These are phyloP conservation scores for Gobionotothen gibberifrons DNA, from an alignment of 2,797 vertebrate species.

Conservation along the genomic window DNA sequence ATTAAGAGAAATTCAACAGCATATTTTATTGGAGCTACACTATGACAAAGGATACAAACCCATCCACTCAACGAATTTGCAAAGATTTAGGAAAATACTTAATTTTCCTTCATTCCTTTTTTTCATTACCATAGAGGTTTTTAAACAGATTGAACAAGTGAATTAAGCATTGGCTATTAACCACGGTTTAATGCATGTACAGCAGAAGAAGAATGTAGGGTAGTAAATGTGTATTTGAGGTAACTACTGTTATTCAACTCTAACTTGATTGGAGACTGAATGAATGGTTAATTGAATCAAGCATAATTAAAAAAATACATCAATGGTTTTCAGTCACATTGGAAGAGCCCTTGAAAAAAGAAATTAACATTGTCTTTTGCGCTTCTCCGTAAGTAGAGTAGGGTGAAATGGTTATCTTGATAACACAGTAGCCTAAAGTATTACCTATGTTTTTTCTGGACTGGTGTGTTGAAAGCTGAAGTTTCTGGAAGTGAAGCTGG, in stretches of 20 bases:
- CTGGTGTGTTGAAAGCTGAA: neutral
- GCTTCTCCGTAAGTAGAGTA: neutral
- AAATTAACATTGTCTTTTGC: neutral
- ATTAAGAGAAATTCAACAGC: neutral
- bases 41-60: neutral
- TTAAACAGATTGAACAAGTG: constrained; percentile 8
- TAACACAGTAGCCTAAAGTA: neutral
- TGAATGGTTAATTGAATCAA: neutral
- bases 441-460: neutral
- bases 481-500: constrained; percentile 12
- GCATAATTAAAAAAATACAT: constrained; percentile 3
- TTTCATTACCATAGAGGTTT: constrained; percentile 5
- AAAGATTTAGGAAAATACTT: constrained; percentile 1
- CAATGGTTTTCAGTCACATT: neutral
- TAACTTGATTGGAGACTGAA: neutral
- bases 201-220: neutral
- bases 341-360: neutral
- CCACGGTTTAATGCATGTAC: neutral
- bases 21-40: neutral
- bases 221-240: neutral
- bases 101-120: neutral
- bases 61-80: neutral
- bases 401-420: neutral
- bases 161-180: too few species aligned
- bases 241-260: neutral